Evolutionary conservation across 30 jellyfish, hydroid and myxozoan species (phyloP), one percentile per base, ranked within the genome.

Genomic region (Hydractinia echinata): DNA sequence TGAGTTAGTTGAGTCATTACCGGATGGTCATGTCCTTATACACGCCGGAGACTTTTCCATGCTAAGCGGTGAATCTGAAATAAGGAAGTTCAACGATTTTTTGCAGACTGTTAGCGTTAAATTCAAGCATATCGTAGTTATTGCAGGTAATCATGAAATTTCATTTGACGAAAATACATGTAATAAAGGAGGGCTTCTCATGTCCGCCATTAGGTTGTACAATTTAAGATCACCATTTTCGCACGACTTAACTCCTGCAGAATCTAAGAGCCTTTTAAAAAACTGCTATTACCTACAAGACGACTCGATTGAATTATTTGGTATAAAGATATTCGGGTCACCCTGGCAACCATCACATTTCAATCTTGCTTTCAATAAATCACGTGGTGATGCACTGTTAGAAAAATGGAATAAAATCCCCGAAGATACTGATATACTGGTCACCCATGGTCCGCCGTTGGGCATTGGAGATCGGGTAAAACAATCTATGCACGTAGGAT

Each of bases 71-170:
- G 83, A 30, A 39, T 54, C 66, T 52, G 99, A 93, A 50, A 78
- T 93, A 14, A 87, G 60, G 19, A 70, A 67, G 15, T 93, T 93
- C 85, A 88, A 93, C 62, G 76, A 54, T 14, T 83, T 79, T 58
- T 84, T 93, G 21, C 79, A 66, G 1, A 60, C 53, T 8, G 50
- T 84, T 53, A 84, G 81, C 66, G 61, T 62, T 3, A 79, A 60
- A 18, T 93, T 52, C 66, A 88, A 93, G 53, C 92, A 93, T 69
- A 87, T 93, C 19, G 84, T 93, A 67, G 96, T 93, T 3, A 93
- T 93, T 54, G 99, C 99, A 50, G 99, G 99, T 3, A 93, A 93
- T 72, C 99, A 93, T 67, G 99, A 93, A 61, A 72, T 93, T 39
- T 19, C 87, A 8, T 77, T 93, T 54, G 96, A 93, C 73, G 90